Evolutionary conservation across 2,113 vertebrate species (phyloP), one percentile per base, ranked within the genome.

Genomic region (Oophaga pumilio): DNA sequence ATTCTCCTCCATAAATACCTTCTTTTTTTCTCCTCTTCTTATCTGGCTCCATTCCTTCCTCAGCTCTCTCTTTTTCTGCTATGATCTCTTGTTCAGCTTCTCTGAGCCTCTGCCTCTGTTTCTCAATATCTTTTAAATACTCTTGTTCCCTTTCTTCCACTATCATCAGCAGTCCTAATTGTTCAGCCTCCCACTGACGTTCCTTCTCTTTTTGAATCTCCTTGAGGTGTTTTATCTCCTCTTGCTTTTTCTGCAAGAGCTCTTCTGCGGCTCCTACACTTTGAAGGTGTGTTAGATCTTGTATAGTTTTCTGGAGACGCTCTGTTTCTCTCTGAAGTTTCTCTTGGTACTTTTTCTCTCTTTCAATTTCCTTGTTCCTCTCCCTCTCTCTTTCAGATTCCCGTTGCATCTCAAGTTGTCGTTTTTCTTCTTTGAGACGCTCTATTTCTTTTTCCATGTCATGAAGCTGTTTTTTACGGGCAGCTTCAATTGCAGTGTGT

Each of bases 81-180:
- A 81, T 4, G 15, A 87, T 76, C n/a, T 87, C 79, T 50, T 20
- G 22, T 82, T 82, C 86, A 64, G 86, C 86, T 52, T 64, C 43
- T 79, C 33, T 52, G 1, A 87, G 28, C 43, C 20, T 57, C n/a
- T 87, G 15, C 20, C 15, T 28, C 8, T 56, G 69, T 76, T 73
- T n/a, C 18, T 83, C 68, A 1, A 4, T 6, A 26, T 83, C 79
- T 26, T 83, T 11, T 4, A 68, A 20, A 28, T n/a, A n/a, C 10
- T 76, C 64, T 11, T 50, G 50, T 50, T 81, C 66, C 13, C 7
- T 82, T 74, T 80, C 53, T 49, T 69, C 4, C 33, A 60, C 66
- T 49, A 17, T 76, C 8, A 64, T 26, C 8, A 50, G 28, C 5
- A 76, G 68, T 33, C 7, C 2, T 53, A 64, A 13, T 76, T 53